Conservation (phyloP, 2,113 vertebrate species). For the Python bivittatus region DNA sequence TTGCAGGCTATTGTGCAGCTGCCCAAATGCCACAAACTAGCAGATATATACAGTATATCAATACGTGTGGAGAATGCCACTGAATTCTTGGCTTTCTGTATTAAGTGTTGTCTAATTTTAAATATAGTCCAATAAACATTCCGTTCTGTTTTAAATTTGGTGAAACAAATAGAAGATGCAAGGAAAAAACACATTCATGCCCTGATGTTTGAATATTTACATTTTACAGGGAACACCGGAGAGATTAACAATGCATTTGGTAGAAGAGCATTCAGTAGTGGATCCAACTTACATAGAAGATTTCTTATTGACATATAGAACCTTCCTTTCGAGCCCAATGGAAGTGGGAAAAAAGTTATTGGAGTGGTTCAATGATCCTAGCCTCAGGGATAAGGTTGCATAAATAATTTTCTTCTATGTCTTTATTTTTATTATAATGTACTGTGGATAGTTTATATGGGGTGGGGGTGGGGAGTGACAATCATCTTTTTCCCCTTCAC, state of each 20-base stretch:
- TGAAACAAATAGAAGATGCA: not conserved
- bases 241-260: constrained; percentile 96
- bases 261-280: constrained; percentile 97
- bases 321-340: constrained; percentile 98
- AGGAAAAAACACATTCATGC: not conserved
- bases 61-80: too few species aligned
- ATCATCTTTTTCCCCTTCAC: not conserved
- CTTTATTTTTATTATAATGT: not conserved
- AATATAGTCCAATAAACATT: not conserved
- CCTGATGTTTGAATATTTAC: not conserved
- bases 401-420: constrained; percentile 40
- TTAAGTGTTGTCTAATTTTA: not conserved
- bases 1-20: not conserved
- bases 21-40: not conserved
- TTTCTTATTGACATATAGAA: constrained; percentile 96
- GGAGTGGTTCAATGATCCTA: constrained; percentile 99
- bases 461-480: not conserved
- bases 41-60: not conserved
- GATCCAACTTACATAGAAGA: constrained; percentile 99
- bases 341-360: constrained; percentile 97
- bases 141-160: not conserved
- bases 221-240: constrained; percentile 88
- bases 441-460: not conserved
- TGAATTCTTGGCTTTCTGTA: too few species aligned
- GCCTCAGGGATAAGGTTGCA: constrained; percentile 98